Base-by-base conservation (phyloP, 1,140 invertebrate species). In the Drosophila jambulina region DNA sequence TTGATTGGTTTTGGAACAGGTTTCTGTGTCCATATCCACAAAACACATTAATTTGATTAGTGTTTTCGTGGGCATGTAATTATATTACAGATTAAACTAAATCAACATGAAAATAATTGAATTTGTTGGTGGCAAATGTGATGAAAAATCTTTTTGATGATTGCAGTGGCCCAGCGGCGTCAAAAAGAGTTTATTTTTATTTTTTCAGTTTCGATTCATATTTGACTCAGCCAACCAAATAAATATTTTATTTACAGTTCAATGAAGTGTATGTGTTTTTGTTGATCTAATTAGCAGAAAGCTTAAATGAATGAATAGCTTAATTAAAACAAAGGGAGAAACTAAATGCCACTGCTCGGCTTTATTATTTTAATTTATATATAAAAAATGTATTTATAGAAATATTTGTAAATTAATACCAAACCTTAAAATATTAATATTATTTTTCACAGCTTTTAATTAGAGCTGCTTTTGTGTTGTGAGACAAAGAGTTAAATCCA, bases 1-100 rank as follows among this genome's bases (percentile, higher is more conserved):
- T 45, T 38, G 62, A 38, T 53, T 67, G 32, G 19, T 53, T 69
- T 69, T 27, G 29, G 7, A 67, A 67, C 67, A 45, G 61, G 48
- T 67, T 70, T 54, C n/a, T 53, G 38, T 25, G 27, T 7, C 6
- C 32, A 38, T 19, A 3, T 13, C 19, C 19, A 54, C 4, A 23
- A 36, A 36, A 43, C 12, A 67, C 61, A 45, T 36, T 53, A 53
- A 32, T 51, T 13, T 45, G 34, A 70, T 70, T 54, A 6, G 21
- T 17, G 10, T 15, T 45, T 43, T n/a, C 15, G 9, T 12, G 27
- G n/a, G 9, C 15, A 40, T 29, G 32, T 27, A 1, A 27, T 25
- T 3, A 12, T 12, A 27, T 49, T 27, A 6, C 0, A n/a, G 4
- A 34, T 23, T 63, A 42, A 48, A 36, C 46, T 15, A 46, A 15